Percentiles rank a stretch among this genome's conserved stretches.
These are phyloP conservation scores for Erebia aethiops DNA, from an alignment of 2,888 invertebrate species.

Conservation along the genomic window DNA sequence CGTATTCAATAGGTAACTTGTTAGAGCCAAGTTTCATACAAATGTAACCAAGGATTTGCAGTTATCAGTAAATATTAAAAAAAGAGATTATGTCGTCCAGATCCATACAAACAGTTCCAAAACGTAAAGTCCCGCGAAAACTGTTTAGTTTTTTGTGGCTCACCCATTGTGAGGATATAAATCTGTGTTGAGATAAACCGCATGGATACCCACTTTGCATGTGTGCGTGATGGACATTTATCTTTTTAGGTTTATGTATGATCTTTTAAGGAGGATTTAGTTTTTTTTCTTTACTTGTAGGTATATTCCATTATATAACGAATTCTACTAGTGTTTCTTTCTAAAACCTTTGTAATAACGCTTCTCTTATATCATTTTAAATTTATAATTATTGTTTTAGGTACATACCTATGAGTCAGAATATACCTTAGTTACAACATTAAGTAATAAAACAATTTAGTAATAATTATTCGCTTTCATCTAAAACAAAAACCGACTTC, in stretches of 20 bases:
- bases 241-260: conserved; percentile 26
- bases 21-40: conserved; percentile 7
- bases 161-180: conserved; percentile 29
- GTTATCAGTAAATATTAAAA: conserved; percentile 14
- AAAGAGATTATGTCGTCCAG: conserved; percentile 53
- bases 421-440: too few relatives aligned
- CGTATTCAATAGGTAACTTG: not conserved
- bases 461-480: too few relatives aligned
- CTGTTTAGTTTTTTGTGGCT: conserved; percentile 50
- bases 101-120: conserved; percentile 41
- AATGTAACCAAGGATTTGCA: conserved; percentile 14
- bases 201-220: conserved; percentile 25
- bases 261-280: conserved; percentile 14
- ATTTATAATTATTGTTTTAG: too few relatives aligned
- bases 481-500: too few relatives aligned
- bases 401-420: too few relatives aligned
- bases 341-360: too few relatives aligned
- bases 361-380: too few relatives aligned
- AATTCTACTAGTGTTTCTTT: not conserved
- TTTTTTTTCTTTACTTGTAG: not conserved
- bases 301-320: conserved; percentile 1
- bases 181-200: conserved; percentile 34
- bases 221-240: conserved; percentile 27
- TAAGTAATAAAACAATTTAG: too few relatives aligned
- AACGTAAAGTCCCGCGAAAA: conserved; percentile 45